Conservation (phyloP, 1,140 invertebrate species). For the Palaemon carinicauda region DNA sequence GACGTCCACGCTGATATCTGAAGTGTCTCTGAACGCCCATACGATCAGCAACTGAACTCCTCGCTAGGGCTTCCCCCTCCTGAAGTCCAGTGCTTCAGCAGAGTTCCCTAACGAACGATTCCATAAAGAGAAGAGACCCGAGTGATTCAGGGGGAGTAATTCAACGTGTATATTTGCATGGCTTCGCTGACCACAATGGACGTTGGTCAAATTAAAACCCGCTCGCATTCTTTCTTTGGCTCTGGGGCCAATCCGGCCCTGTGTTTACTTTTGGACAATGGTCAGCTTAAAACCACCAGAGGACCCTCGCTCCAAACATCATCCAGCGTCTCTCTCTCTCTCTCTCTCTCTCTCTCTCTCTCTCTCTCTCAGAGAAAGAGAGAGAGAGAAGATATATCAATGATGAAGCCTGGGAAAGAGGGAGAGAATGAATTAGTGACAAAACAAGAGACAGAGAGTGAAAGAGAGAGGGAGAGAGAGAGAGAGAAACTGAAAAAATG, state of each 20-base stretch:
- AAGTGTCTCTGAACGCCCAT: neutral
- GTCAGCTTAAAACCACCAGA: conserved; percentile 35
- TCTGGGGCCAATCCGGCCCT: conserved; percentile 23
- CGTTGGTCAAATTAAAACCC: conserved; percentile 44
- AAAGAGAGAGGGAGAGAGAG: neutral
- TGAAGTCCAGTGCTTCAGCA: neutral
- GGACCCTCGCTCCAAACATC: neutral
- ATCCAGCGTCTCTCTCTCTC: neutral
- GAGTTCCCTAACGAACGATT: neutral
- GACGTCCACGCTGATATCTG: neutral
- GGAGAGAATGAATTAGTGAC: neutral
- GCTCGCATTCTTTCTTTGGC: conserved; percentile 26
- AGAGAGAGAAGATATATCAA: neutral
- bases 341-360: neutral
- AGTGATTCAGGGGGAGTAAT: conserved; percentile 40
- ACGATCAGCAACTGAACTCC: neutral
- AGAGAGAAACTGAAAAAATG: neutral
- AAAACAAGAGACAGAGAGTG: neutral
- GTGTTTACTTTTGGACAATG: conserved; percentile 53
- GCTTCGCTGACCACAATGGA: conserved; percentile 53
- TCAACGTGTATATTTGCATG: conserved; percentile 54
- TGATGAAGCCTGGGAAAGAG: neutral
- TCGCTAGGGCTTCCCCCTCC: neutral
- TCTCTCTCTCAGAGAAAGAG: neutral
- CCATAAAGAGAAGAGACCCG: neutral